phyloP scores from a whole-genome alignment of 2,113 vertebrate genomes.

The Rhynchomys soricoides region DNA sequence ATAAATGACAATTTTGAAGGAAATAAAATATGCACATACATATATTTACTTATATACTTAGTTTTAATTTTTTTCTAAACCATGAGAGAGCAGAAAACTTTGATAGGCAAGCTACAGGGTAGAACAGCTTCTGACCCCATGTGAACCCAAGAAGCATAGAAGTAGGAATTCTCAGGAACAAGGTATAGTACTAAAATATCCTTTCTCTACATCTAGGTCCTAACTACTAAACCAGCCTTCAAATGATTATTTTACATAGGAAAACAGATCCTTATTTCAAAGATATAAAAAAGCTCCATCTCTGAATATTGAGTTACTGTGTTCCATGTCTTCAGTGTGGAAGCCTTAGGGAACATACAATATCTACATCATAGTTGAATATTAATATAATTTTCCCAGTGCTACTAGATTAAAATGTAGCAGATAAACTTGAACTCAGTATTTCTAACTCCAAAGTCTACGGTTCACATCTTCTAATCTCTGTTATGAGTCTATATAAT shows the following conservation, averaged over 20 bases:
- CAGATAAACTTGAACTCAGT: constrained; percentile 1
- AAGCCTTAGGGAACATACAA: background rate
- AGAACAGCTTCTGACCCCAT: background rate
- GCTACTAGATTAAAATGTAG: background rate
- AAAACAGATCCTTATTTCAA: too few species aligned
- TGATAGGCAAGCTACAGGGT: too few species aligned
- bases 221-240: background rate
- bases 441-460: constrained; percentile 5
- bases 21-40: background rate
- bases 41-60: background rate
- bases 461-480: background rate
- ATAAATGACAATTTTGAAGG: background rate
- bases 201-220: too few species aligned
- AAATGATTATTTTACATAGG: background rate
- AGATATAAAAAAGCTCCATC: background rate
- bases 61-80: background rate
- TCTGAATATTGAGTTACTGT: background rate
- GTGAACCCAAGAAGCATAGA: background rate
- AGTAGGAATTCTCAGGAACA: background rate
- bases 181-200: background rate
- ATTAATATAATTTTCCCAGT: background rate
- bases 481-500: background rate
- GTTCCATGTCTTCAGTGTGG: background rate
- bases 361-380: background rate
- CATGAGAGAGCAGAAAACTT: background rate